Evolutionary conservation across 2,113 vertebrate species (phyloP).

Genomic region (Chloropsis hardwickii): DNA sequence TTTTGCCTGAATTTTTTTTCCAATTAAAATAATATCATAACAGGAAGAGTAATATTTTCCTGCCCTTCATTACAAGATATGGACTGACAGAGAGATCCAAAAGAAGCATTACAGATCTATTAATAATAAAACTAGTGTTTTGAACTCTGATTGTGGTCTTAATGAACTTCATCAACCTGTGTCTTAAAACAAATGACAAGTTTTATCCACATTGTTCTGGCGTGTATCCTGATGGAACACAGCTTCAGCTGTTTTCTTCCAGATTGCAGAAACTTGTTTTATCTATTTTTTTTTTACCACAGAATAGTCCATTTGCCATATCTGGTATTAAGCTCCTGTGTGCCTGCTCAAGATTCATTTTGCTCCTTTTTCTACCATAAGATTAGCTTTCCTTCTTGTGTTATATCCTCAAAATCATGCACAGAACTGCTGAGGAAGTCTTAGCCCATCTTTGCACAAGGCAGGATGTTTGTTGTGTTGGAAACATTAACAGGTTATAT

Average conservation of each 20-base stretch:
- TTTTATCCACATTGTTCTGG: neutral
- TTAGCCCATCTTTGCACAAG: neutral
- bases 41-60: neutral
- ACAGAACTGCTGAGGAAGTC: neutral
- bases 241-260: neutral
- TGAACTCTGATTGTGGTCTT: neutral
- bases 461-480: neutral
- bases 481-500: neutral
- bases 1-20: neutral
- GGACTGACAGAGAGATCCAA: neutral
- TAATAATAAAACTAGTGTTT: neutral
- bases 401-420: neutral
- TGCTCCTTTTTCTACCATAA: neutral
- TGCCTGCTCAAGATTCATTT: neutral
- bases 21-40: neutral
- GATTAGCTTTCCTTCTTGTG: neutral
- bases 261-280: neutral
- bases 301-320: neutral
- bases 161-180: neutral
- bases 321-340: neutral
- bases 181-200: neutral
- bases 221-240: neutral
- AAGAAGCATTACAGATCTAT: neutral
- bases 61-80: neutral
- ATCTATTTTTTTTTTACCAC: neutral